Base-by-base conservation (phyloP, 2,888 invertebrate species). In the Hemithea aestivaria region DNA sequence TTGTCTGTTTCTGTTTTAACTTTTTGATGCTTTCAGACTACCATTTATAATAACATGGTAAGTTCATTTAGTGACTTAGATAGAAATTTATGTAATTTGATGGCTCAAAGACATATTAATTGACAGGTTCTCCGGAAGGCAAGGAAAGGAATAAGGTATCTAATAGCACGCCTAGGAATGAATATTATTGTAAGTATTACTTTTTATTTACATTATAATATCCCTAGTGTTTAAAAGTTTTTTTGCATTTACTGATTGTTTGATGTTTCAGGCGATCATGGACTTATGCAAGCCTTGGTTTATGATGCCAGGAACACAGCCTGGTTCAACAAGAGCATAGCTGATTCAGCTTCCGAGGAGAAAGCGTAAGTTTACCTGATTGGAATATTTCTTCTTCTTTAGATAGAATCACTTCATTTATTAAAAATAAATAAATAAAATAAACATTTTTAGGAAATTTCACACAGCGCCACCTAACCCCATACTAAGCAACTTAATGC, bases 241-340 rank as follows among this genome's bases (percentile, higher is more conserved):
- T 28, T 28, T n/a, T 28, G 12, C 7, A 27, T 12, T 2, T 24
- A 20, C 1, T 11, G 9, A 9, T 23, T 11, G 30, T 7, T 33
- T 10, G 1, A 20, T 23, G 7, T 25, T 45, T 35, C 70, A 94
- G 95, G 95, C 77, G 96, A 97, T 68, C 91, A 95, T 51, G 93
- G 94, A 56, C 85, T 97, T 34, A 92, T 97, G 75, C 92, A 93
- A 66, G 93, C 94, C 33, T 81, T 97, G 31, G 93, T 96, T 1
- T 96, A 93, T 64, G 97, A 97, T 73, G 96, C 96, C 6, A 91
- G 94, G 66, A 93, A 94, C 51, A 96, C 97, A 1, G 91, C 93
- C 51, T 94, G 95, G 92, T 96, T 96, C 72, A 92, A 93, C 53
- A 90, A 92, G 51, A 94, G 93, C 66, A 91, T 93, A 53, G 93